A percentile compares a stretch with the other conserved stretches of the same genome.
phyloP scores from a whole-genome alignment of 2,888 invertebrate genomes.

The Ormyrus nitidulus region DNA sequence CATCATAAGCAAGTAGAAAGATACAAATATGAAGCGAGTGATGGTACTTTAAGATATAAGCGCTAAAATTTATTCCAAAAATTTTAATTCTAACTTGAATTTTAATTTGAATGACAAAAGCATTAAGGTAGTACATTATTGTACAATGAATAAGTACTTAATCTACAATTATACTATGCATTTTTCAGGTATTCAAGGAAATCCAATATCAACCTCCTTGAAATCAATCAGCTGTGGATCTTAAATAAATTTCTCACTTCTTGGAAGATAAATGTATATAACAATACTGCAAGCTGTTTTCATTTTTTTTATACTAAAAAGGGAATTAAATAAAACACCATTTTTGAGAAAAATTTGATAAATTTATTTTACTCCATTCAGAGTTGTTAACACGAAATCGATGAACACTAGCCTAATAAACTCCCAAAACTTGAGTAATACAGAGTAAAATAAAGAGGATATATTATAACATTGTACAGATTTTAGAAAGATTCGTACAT shows the following conservation, averaged over 20 bases:
- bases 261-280: background rate
- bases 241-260: slow-evolving; percentile 1
- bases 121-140: background rate
- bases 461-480: slow-evolving; percentile 39
- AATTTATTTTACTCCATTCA: slow-evolving; percentile 45
- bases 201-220: slow-evolving; percentile 32
- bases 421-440: slow-evolving; percentile 30
- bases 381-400: slow-evolving; percentile 28
- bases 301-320: background rate
- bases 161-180: background rate
- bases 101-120: background rate
- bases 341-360: slow-evolving; percentile 43
- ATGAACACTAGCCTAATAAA: slow-evolving; percentile 41
- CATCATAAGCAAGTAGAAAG: too few relatives aligned
- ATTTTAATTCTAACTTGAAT: too few relatives aligned
- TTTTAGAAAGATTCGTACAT: slow-evolving; percentile 30
- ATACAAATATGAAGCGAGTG: too few relatives aligned
- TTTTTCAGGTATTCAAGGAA: slow-evolving; percentile 42
- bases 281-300: background rate
- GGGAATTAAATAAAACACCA: slow-evolving; percentile 25
- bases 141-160: background rate
- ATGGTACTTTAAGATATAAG: too few relatives aligned
- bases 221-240: background rate
- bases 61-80: too few relatives aligned
- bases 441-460: slow-evolving; percentile 35